Percentiles rank a stretch among this genome's conserved stretches.
These are phyloP conservation scores for Aphelinus atriplicis DNA, from an alignment of 1,140 invertebrate species.

Conservation along the genomic window DNA sequence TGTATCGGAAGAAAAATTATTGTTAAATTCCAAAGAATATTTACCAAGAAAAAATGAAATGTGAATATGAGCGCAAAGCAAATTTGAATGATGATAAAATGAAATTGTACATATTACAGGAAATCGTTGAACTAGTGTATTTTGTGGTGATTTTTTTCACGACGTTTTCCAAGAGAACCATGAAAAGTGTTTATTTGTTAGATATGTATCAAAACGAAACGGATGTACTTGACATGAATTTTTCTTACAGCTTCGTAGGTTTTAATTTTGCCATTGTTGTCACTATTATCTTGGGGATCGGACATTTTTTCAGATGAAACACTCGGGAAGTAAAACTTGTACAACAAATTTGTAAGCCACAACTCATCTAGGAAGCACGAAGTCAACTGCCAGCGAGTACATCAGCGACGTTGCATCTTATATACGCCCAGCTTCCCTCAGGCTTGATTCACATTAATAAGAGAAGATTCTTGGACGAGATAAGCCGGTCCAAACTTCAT, in stretches of 20 bases:
- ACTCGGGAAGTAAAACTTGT: neutral
- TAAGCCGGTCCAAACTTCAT: neutral
- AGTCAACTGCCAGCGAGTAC: neutral
- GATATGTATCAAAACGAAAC: neutral
- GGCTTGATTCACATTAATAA: constrained; percentile 4
- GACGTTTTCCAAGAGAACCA: no score
- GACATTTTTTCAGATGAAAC: neutral
- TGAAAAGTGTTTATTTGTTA: no score
- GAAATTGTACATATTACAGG: no score
- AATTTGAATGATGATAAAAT: no score
- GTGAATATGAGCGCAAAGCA: no score
- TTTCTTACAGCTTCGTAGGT: neutral
- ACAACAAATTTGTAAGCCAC: neutral
- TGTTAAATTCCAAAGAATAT: no score
- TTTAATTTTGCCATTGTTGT: neutral
- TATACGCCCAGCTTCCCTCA: neutral
- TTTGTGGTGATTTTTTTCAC: no score
- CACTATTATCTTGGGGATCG: neutral
- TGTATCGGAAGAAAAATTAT: neutral
- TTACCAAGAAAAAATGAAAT: no score
- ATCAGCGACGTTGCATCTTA: neutral
- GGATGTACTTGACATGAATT: neutral
- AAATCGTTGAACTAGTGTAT: no score
- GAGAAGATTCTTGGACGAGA: neutral
- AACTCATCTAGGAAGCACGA: neutral